Evolutionary conservation across 2,797 vertebrate genomes (phyloP), one percentile per base, ranked within the genome.

Genomic region (Gymnopithys bicolor): DNA sequence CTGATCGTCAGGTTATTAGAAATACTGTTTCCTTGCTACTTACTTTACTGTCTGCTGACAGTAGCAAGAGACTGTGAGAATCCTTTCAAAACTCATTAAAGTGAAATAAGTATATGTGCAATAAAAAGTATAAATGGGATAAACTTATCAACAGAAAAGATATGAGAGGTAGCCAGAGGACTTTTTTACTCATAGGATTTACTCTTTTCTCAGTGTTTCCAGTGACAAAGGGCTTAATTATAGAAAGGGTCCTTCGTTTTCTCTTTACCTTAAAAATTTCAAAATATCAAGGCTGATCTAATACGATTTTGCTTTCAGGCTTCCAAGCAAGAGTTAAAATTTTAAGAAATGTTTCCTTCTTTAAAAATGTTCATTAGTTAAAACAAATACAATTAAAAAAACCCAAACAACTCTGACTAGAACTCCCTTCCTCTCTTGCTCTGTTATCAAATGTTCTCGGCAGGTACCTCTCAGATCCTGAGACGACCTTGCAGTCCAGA

Each of bases 41-140:
- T 76, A 66, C 62, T 93, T 75, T 56, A 46, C 43, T 63, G 70
- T 86, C 52, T 70, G 80, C 39, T 91, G 74, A 90, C 55, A 56
- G 51, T 32, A 33, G 15, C 51, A 85, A 32, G 45, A n/a, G 58
- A 73, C 56, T 76, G 35, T 71, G 79, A 90, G 93, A 87, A 77
- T 67, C 39, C 60, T 46, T 82, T 87, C 25, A 91, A 87, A 93
- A 91, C 10, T 71, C 64, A 74, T 62, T 92, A 58, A 84, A 91
- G 37, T 68, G 56, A 14, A 85, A 6, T 60, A 90, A 93, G 25
- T 84, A 21, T 30, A 62, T 41, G 28, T 22, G 39, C 28, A 41
- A 41, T 41, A 41, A 62, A 41, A 6, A 30, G 25, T 39, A 60
- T 30, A 90, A 94, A 89, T 9, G 80, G 28, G 27, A 37, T 30